These are phyloP conservation scores for Carollia perspicillata DNA, from an alignment of 2,113 vertebrate genomes.

Conservation along the genomic window DNA sequence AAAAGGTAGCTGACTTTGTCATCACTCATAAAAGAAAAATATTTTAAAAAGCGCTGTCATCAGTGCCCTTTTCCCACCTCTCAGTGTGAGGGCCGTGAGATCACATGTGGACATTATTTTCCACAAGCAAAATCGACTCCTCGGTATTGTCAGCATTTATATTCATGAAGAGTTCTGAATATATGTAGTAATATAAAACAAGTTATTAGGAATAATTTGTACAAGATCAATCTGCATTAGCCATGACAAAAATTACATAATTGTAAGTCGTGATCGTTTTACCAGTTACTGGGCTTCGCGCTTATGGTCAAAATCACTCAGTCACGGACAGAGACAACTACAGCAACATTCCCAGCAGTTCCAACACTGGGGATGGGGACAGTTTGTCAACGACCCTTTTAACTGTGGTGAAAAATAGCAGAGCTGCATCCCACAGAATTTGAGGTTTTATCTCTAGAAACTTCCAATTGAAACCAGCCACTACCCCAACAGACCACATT, in stretches of 20 bases:
- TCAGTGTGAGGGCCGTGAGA: background rate
- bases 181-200: conserved; percentile 57
- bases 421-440: background rate
- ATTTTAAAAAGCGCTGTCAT: background rate
- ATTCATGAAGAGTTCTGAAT: conserved; percentile 53
- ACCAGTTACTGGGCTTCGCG: background rate
- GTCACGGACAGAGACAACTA: background rate
- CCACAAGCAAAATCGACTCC: conserved; percentile 40
- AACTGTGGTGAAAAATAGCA: background rate
- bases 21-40: background rate
- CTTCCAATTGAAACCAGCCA: background rate
- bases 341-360: background rate
- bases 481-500: background rate
- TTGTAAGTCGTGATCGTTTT: background rate
- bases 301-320: background rate
- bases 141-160: conserved; percentile 60
- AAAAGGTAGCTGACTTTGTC: background rate
- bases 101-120: no score
- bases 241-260: background rate
- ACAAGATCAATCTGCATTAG: background rate
- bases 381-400: background rate
- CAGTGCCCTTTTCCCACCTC: conserved; percentile 26
- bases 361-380: background rate
- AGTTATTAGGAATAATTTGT: conserved; percentile 64
- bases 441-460: background rate